phyloP scores from a whole-genome alignment of 2,113 vertebrate genomes.

The Orcinus orca region DNA sequence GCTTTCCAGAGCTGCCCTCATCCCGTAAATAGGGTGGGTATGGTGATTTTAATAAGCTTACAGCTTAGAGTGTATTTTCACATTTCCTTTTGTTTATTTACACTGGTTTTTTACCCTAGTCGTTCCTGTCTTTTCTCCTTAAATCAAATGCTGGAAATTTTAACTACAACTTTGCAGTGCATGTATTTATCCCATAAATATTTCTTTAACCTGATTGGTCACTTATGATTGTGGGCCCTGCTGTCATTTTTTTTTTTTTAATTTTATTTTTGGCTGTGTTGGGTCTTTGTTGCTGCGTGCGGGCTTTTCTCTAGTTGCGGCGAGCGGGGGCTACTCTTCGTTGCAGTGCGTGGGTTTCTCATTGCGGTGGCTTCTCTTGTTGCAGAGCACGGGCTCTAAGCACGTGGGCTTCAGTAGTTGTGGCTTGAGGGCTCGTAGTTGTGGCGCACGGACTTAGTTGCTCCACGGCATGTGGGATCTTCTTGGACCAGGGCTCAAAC shows the following conservation, averaged over 20 bases:
- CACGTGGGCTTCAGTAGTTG: too few relatives aligned
- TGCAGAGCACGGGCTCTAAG: too few relatives aligned
- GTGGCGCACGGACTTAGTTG: too few relatives aligned
- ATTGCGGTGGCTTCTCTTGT: too few relatives aligned
- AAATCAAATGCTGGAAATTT: not conserved
- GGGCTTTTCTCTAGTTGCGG: too few relatives aligned
- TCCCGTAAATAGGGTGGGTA: not conserved
- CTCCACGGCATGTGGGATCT: too few relatives aligned
- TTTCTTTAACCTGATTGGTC: not conserved
- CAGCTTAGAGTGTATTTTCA: slow-evolving; percentile 8
- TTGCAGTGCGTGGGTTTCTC: too few relatives aligned
- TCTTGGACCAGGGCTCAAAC: too few relatives aligned
- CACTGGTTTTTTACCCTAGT: not conserved
- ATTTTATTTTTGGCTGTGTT: not conserved
- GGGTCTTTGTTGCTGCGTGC: too few relatives aligned
- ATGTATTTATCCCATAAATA: not conserved
- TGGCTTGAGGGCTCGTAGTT: too few relatives aligned
- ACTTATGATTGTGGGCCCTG: not conserved
- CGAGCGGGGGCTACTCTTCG: too few relatives aligned
- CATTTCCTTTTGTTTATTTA: slow-evolving; percentile 10
- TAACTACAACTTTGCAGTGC: not conserved
- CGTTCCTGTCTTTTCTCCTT: not conserved
- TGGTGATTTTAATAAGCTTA: slow-evolving; percentile 31
- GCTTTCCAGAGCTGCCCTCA: slow-evolving; percentile 29
- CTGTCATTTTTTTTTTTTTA: not conserved